Evolutionary conservation across 2,888 invertebrate species (phyloP), one percentile per base, ranked within the genome.

Genomic region (Drosophila nigricruria): DNA sequence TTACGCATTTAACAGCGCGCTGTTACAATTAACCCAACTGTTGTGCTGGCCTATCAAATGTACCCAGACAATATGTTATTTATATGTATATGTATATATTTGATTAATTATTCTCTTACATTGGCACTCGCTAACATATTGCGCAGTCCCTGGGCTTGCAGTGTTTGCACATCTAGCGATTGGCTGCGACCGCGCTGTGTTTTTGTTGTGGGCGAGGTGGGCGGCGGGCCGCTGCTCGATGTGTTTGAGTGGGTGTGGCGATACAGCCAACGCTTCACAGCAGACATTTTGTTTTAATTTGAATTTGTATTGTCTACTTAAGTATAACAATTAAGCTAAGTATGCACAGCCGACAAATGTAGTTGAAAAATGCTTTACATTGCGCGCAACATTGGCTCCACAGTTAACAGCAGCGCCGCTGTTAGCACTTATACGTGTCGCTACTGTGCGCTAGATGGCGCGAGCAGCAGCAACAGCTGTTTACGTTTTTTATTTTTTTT

Each of bases 251-350:
- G 91, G 56, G 91, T 83, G 69, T 91, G 88, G 60, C 92, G 91
- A 67, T 91, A 92, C 30, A 93, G 91, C 93, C 93, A 93, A 82
- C 91, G 91, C 77, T 91, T 92, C 6, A 93, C 92, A 57, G 92
- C 92, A 57, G 93, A 93, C 92, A 93, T 92, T 69, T 73, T 73
- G 40, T 42, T 49, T 20, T 18, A 6, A 10, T 58, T 71, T 47
- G 52, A 6, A 10, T 58, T 71, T 47, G 52, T 43, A 20, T 30
- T 40, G 32, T 54, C 40, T 42, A 25, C 14, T 43, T 52, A 65
- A 50, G 49, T 73, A 52, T 36, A 57, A 42, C 30, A 56, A 45
- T 67, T 50, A 65, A 56, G 30, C 34, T 67, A 67, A 68, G 54
- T 70, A 60, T 34, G 53, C 79, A 77, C 78, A 77, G 77, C 79